Evolutionary conservation across 1,140 invertebrate genomes (phyloP).

Genomic region (Drosophila elegans): DNA sequence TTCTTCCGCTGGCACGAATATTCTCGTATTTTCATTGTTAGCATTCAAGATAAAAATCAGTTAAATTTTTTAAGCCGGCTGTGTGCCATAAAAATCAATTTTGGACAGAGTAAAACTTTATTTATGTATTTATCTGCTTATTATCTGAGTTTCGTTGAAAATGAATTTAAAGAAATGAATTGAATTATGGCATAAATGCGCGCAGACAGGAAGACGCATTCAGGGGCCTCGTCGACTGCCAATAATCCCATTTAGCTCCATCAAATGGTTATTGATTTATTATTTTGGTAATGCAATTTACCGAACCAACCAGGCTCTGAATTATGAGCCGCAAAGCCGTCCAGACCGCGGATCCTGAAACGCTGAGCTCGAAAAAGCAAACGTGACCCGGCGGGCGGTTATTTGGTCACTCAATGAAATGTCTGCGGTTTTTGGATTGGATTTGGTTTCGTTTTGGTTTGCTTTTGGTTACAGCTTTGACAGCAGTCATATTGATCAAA

Average conservation of each 20-base stretch:
- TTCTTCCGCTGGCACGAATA: conserved; percentile 22
- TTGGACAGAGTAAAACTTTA: conserved; percentile 28
- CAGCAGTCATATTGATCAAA: conserved; percentile 3
- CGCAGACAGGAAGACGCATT: conserved; percentile 26
- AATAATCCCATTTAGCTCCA: conserved; percentile 74
- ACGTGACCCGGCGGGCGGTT: conserved; percentile 32
- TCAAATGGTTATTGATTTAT: conserved; percentile 78
- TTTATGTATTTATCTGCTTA: conserved; percentile 36
- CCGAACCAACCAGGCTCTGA: conserved; percentile 6
- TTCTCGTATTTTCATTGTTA: conserved; percentile 33
- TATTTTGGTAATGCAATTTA: conserved; percentile 80
- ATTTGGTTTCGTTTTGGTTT: conserved; percentile 21
- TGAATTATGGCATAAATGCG: conserved; percentile 72
- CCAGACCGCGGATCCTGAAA: conserved; percentile 26
- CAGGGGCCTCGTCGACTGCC: conserved; percentile 41
- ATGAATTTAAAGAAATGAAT: conserved; percentile 70
- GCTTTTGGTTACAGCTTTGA: background rate
- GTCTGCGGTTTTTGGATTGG: conserved; percentile 39
- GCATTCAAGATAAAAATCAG: conserved; percentile 49
- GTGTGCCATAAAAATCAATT: conserved; percentile 65
- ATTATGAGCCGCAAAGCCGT: conserved; percentile 49
- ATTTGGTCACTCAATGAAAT: conserved; percentile 50
- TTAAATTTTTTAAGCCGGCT: conserved; percentile 60
- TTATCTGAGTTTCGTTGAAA: conserved; percentile 25
- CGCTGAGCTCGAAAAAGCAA: conserved; percentile 10